These are phyloP conservation scores for Baronia brevicornis DNA, from an alignment of 2,888 invertebrate genomes.

Conservation along the genomic window DNA sequence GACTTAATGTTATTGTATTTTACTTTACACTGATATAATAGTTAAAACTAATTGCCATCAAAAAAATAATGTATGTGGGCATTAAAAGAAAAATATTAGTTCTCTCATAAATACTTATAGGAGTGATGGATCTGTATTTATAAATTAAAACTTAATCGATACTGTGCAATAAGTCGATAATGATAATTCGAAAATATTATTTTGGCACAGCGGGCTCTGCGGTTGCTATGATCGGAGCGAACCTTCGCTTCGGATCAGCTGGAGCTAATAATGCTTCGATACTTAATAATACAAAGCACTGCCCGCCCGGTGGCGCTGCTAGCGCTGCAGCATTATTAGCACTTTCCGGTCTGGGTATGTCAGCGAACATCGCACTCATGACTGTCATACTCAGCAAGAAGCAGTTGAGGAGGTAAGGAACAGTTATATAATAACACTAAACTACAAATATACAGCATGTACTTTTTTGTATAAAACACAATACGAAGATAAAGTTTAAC, in stretches of 20 bases:
- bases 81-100: too few relatives aligned
- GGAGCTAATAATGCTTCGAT: slow-evolving; percentile 80
- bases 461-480: neutral
- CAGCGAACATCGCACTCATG: slow-evolving; percentile 88
- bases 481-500: neutral
- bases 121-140: too few relatives aligned
- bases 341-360: slow-evolving; percentile 85
- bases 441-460: neutral
- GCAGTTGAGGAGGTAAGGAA: slow-evolving; percentile 82
- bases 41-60: too few relatives aligned
- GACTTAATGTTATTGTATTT: too few relatives aligned
- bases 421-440: neutral
- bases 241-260: slow-evolving; percentile 81
- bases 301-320: slow-evolving; percentile 87
- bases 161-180: neutral
- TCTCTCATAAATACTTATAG: too few relatives aligned
- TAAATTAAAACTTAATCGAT: too few relatives aligned
- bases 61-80: too few relatives aligned
- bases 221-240: slow-evolving; percentile 87
- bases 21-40: too few relatives aligned
- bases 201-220: slow-evolving; percentile 75
- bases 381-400: slow-evolving; percentile 86
- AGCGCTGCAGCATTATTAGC: slow-evolving; percentile 86
- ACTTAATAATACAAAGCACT: slow-evolving; percentile 82
- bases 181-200: slow-evolving; percentile 5